Percentiles rank a stretch among this genome's conserved stretches.
These are phyloP conservation scores for Dromiciops gliroides DNA, from an alignment of 2,113 vertebrate genomes.

Conservation along the genomic window DNA sequence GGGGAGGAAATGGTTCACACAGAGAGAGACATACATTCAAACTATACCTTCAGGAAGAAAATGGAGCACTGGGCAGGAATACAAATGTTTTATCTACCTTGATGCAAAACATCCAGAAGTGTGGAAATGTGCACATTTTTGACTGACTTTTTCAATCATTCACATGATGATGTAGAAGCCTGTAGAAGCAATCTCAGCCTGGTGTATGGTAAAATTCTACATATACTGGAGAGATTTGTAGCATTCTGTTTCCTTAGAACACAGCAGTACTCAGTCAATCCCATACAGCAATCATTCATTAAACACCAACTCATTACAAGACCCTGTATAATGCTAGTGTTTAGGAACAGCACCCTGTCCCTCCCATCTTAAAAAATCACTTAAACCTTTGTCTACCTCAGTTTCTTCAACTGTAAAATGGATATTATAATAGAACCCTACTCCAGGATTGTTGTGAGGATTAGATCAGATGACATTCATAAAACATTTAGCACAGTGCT, in stretches of 20 bases:
- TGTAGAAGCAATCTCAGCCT: not conserved
- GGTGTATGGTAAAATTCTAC: not conserved
- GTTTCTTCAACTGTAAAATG: not conserved
- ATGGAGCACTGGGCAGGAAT: not conserved
- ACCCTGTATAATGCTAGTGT: not conserved
- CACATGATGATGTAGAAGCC: not conserved
- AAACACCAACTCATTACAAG: not conserved
- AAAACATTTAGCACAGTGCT: not conserved
- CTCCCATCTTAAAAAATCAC: not conserved
- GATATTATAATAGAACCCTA: not conserved
- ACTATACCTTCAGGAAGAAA: constrained; percentile 5
- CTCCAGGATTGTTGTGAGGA: not conserved
- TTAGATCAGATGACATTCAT: not conserved
- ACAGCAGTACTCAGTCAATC: not conserved
- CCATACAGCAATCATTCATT: not conserved
- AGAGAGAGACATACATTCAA: not conserved
- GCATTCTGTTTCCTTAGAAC: not conserved
- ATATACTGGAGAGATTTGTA: not conserved
- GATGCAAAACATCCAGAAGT: not conserved
- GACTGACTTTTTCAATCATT: not conserved
- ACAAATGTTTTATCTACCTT: not conserved
- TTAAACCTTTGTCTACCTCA: not conserved
- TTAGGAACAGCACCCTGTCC: not conserved
- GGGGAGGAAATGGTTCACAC: not conserved
- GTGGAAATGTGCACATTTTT: not conserved